A percentile compares a stretch with the other conserved stretches of the same genome.
These are phyloP conservation scores for Acrocephalus arundinaceus DNA, from an alignment of 2,113 vertebrate genomes.

Conservation along the genomic window DNA sequence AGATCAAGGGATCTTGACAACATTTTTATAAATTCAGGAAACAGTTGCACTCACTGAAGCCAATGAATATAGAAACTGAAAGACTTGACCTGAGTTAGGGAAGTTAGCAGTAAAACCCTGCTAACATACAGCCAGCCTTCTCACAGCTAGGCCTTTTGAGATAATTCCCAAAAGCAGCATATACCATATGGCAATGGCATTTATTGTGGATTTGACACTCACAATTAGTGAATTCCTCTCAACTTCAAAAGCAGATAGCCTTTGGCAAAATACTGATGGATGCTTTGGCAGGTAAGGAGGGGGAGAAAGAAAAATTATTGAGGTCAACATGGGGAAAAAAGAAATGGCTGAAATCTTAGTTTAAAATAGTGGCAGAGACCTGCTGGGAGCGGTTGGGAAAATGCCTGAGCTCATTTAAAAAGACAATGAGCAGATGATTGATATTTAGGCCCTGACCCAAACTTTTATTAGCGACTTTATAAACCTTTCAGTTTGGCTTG, in stretches of 20 bases:
- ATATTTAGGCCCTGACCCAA: slow-evolving; percentile 42
- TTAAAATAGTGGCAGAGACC: slow-evolving; percentile 20
- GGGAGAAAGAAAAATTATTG: slow-evolving; percentile 5
- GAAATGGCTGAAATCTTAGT: neutral
- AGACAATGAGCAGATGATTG: slow-evolving; percentile 46
- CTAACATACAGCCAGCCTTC: neutral
- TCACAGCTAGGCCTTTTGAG: neutral
- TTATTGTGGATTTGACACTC: slow-evolving; percentile 51
- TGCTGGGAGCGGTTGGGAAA: slow-evolving; percentile 45
- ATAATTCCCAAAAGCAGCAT: slow-evolving; percentile 48
- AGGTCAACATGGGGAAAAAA: neutral
- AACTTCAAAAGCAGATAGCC: slow-evolving; percentile 31
- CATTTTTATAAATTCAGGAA: slow-evolving; percentile 55
- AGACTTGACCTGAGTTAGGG: slow-evolving; percentile 45
- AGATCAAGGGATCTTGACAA: slow-evolving; percentile 39
- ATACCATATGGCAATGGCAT: slow-evolving; percentile 20
- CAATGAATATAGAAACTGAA: slow-evolving; percentile 35
- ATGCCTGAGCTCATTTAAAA: slow-evolving; percentile 30
- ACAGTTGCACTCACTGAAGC: slow-evolving; percentile 10
- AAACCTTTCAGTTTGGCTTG: slow-evolving; percentile 41
- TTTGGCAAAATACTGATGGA: slow-evolving; percentile 29
- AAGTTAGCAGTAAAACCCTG: neutral
- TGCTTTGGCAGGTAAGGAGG: slow-evolving; percentile 23
- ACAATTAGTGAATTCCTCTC: slow-evolving; percentile 25
- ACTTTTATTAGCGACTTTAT: slow-evolving; percentile 61